Evolutionary conservation across 2,888 invertebrate genomes (phyloP).

Genomic region (Torymus texanus): DNA sequence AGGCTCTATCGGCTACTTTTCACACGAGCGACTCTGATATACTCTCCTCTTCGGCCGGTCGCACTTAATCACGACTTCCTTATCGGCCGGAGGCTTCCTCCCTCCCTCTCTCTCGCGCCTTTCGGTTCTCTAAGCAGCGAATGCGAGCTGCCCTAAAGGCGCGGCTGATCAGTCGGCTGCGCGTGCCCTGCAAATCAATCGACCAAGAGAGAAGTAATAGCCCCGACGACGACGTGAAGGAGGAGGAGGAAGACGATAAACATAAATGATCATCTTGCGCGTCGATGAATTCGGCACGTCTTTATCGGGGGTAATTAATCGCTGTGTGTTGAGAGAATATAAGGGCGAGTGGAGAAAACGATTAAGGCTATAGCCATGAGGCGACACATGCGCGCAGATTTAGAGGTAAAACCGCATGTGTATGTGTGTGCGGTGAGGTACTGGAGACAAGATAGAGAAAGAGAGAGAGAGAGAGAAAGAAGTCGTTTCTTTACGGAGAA

Average conservation of each 20-base stretch:
- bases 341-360: not conserved
- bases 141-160: not conserved
- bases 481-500: no score
- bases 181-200: slow-evolving; percentile 15
- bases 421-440: no score
- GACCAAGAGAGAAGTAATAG: not conserved
- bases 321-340: not conserved
- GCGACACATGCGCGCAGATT: not conserved
- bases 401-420: not conserved
- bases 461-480: no score
- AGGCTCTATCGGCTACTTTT: slow-evolving; percentile 33
- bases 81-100: slow-evolving; percentile 17
- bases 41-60: not conserved
- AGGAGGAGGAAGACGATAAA: no score
- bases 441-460: no score
- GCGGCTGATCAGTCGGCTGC: not conserved
- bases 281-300: slow-evolving; percentile 15
- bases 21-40: slow-evolving; percentile 32
- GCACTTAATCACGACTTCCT: slow-evolving; percentile 22
- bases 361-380: not conserved
- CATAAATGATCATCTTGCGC: not conserved
- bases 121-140: not conserved
- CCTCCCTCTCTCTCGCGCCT: not conserved
- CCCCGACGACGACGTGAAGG: no score
- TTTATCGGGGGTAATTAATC: slow-evolving; percentile 22